A percentile compares a stretch with the other conserved stretches of the same genome.
These are phyloP conservation scores for Coptodon bakossiorum DNA, from an alignment of 2,113 vertebrate genomes.

Conservation along the genomic window DNA sequence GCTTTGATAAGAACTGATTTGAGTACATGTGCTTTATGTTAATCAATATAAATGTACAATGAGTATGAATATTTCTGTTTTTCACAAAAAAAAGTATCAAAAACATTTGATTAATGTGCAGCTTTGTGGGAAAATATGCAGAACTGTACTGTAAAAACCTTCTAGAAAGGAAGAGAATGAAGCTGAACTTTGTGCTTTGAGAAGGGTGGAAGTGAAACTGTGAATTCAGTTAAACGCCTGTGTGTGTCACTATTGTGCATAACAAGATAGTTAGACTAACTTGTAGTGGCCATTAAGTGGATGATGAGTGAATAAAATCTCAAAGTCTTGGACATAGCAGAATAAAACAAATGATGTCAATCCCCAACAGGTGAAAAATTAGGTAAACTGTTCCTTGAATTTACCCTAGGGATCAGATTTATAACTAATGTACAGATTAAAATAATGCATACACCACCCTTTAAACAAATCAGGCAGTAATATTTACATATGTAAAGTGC, in stretches of 20 bases:
- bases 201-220: neutral
- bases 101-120: rapidly evolving
- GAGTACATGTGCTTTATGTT: neutral
- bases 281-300: neutral
- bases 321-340: neutral
- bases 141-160: neutral
- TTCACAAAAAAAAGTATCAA: neutral
- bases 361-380: neutral
- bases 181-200: neutral
- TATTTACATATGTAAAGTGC: neutral
- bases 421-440: neutral
- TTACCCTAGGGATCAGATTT: neutral
- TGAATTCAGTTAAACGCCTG: neutral
- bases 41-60: neutral
- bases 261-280: neutral
- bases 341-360: neutral
- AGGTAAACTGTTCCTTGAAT: neutral
- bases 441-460: neutral
- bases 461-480: neutral
- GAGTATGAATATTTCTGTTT: neutral
- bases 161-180: neutral
- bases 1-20: neutral
- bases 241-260: neutral
- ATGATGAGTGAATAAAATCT: neutral
- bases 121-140: neutral